Percentiles rank a stretch among this genome's conserved stretches.
These are phyloP conservation scores for Steinernema hermaphroditum DNA, from an alignment of 2,888 invertebrate species.

Conservation along the genomic window DNA sequence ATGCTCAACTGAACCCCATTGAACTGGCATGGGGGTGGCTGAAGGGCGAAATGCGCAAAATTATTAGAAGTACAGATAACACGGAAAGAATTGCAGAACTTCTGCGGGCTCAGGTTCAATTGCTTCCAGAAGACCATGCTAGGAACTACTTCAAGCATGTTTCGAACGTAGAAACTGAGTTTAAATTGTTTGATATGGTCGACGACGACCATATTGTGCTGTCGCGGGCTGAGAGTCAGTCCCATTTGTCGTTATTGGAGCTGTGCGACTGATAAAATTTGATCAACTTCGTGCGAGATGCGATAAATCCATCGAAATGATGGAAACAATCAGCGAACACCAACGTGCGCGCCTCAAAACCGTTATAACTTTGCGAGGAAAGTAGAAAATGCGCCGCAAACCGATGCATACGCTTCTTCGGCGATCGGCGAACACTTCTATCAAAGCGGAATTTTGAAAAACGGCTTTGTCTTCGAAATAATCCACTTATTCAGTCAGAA, in stretches of 20 bases:
- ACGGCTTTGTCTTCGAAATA: no score
- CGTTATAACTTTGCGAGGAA: no score
- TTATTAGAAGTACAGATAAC: background rate
- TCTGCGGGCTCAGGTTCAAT: background rate
- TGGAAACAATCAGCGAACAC: no score
- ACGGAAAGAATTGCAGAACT: background rate
- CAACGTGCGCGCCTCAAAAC: no score
- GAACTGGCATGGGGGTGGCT: background rate
- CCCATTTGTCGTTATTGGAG: background rate
- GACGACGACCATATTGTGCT: background rate
- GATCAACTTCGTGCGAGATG: no score
- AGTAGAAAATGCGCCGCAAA: no score
- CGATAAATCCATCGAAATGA: no score
- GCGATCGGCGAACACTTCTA: no score
- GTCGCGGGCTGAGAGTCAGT: background rate
- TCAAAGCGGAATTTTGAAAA: no score
- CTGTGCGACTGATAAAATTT: background rate
- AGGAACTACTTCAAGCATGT: no score
- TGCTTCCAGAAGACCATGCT: background rate
- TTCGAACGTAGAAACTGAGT: background rate
- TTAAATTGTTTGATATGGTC: background rate
- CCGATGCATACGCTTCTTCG: no score
- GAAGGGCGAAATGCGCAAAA: background rate
- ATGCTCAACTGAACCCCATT: background rate
- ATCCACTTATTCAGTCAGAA: no score